Percentiles rank a stretch among this genome's conserved stretches.
Evolutionary conservation across 2,888 invertebrate genomes (phyloP).

Genomic region (Conchocele bisecta): DNA sequence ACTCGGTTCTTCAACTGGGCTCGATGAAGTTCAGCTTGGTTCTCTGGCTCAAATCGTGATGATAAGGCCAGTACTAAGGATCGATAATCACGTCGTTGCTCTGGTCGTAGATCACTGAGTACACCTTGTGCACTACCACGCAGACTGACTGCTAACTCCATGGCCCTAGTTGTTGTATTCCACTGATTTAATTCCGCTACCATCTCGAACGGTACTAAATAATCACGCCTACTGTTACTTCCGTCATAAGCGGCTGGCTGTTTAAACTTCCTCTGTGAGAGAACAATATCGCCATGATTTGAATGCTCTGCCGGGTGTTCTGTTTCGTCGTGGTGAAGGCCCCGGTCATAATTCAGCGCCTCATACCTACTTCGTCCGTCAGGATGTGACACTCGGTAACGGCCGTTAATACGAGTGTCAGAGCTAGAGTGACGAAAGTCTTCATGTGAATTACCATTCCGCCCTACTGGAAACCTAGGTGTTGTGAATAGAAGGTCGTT

Average conservation of each 20-base stretch:
- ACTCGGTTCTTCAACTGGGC: background rate
- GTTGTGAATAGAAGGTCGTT: no score
- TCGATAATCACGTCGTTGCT: background rate
- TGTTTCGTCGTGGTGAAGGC: no score
- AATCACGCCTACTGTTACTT: background rate
- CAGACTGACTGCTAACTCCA: background rate
- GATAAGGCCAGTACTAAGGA: background rate
- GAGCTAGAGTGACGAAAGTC: no score
- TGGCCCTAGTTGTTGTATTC: background rate
- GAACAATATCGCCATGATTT: no score
- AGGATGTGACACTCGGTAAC: no score
- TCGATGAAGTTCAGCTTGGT: background rate
- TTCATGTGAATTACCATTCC: no score
- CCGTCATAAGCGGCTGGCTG: background rate
- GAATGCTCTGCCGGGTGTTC: no score
- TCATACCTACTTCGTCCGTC: no score
- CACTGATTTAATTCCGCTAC: background rate
- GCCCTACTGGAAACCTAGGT: no score
- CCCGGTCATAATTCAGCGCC: no score
- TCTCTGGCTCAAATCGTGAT: background rate
- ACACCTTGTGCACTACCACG: background rate
- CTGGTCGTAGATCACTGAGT: background rate
- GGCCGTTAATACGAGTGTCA: no score
- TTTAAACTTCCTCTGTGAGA: no score
- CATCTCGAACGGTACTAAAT: background rate